These are phyloP conservation scores for Lithobius niger DNA, from an alignment of 1,140 invertebrate genomes.

Conservation along the genomic window DNA sequence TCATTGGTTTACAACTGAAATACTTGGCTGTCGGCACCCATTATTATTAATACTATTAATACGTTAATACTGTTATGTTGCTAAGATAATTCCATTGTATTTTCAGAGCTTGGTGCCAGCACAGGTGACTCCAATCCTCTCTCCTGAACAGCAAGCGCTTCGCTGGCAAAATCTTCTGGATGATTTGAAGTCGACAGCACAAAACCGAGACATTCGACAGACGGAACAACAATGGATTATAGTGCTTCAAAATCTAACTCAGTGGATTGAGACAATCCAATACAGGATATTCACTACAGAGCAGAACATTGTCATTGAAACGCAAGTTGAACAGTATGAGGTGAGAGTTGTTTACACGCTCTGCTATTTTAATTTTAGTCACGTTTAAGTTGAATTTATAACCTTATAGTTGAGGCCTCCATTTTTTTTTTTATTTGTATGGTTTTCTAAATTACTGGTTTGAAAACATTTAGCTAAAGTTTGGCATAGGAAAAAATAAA, in stretches of 20 bases:
- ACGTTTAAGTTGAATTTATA: too few relatives aligned
- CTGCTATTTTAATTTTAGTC: too few relatives aligned
- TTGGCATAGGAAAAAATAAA: too few relatives aligned
- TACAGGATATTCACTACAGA: conserved; percentile 52
- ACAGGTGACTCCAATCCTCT: background rate
- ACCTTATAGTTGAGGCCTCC: too few relatives aligned
- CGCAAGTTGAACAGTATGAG: conserved; percentile 33
- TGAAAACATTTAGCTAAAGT: too few relatives aligned
- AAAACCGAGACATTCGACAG: background rate
- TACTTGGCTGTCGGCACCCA: background rate
- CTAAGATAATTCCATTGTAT: background rate
- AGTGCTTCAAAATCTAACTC: conserved; percentile 59
- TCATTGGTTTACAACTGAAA: too few relatives aligned
- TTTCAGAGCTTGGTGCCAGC: conserved; percentile 3
- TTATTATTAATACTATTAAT: background rate
- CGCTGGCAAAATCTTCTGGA: background rate
- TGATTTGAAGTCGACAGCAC: background rate
- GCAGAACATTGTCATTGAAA: conserved; percentile 39
- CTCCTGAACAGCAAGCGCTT: background rate
- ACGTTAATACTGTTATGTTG: too few relatives aligned
- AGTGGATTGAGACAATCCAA: conserved; percentile 67
- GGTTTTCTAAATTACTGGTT: too few relatives aligned
- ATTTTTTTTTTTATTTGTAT: too few relatives aligned
- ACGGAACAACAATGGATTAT: conserved; percentile 45
- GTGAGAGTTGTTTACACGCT: too few relatives aligned